These are phyloP conservation scores for Archilochus colubris DNA, from an alignment of 2,113 vertebrate genomes.

Conservation along the genomic window DNA sequence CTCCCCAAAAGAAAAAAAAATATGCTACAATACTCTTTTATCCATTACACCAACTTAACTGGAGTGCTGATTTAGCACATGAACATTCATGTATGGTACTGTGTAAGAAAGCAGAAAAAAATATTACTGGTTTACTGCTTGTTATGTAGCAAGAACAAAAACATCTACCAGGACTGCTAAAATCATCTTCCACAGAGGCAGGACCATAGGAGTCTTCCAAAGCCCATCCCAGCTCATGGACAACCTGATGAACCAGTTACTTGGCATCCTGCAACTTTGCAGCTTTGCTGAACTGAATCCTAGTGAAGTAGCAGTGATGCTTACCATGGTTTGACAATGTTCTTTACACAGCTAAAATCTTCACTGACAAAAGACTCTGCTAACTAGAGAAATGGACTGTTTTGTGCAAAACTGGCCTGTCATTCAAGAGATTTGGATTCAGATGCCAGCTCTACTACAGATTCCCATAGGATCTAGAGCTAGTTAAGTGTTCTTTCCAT, in stretches of 20 bases:
- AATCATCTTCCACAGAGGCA: background rate
- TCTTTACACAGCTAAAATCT: background rate
- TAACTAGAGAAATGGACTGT: background rate
- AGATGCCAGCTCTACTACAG: background rate
- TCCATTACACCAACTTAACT: background rate
- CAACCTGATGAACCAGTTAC: accelerated
- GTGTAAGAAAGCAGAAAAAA: background rate
- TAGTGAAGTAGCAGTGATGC: background rate
- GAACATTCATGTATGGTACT: background rate
- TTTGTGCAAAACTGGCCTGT: background rate
- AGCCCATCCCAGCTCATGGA: background rate
- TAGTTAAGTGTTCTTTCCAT: background rate
- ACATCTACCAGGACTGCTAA: background rate
- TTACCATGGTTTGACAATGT: background rate
- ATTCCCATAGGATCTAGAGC: background rate
- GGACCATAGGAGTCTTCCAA: background rate
- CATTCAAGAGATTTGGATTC: background rate
- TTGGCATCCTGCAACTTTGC: background rate
- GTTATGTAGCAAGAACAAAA: background rate
- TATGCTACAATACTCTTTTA: background rate
- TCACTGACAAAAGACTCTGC: background rate
- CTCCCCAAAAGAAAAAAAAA: background rate
- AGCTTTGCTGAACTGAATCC: background rate
- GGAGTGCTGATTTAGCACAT: background rate
- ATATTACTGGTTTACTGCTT: background rate